Evolutionary conservation across 2,113 vertebrate genomes (phyloP), one percentile per base, ranked within the genome.

Genomic region (Thamnaconus septentrionalis): DNA sequence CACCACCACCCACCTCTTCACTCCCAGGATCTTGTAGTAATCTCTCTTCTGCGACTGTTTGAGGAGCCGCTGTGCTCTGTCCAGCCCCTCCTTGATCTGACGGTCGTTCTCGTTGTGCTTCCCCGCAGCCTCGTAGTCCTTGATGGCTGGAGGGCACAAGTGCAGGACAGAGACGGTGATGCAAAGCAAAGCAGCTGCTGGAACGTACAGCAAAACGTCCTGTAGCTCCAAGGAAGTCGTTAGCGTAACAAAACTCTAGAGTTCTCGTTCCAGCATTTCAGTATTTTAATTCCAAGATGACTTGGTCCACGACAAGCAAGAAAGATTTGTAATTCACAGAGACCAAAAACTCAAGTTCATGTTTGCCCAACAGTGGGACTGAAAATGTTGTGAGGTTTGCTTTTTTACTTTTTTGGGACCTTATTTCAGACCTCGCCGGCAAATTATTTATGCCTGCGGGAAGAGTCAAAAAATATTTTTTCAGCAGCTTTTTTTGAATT

Each of bases 1-100:
- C 18, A 31, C 18, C 18, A 31, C 18, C 52, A 46, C 79, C 86
- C 70, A 99, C 97, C 97, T 96, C 92, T 99, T 99, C 50, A 99
- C 96, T 69, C 97, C 97, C 40, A 99, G 87, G 82, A 99, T 99
- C 91, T 99, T 99, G 76, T 99, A 99, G 80, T 99, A 99, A 88
- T 99, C 97, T 78, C 92, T 94, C 83, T 94, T 98, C 89, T 95
- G 92, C 0, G 96, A 98, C 84, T 99, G 97, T 80, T 98, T 99
- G 79, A 97, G 77, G 56, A 99, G 93, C 67, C 91, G 91, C 76
- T 98, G 95, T 53, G 96, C 96, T 92, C 88, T 94, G 69, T 99
- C 97, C 47, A 98, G 89, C 8, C 94, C 96, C 90, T 99, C 96
- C 63, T 93, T 96, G 66, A 99, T 92, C 85, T 95, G 92, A 53